Evolutionary conservation across 2,888 invertebrate species (phyloP).

Genomic region (Synergus gifuensis): DNA sequence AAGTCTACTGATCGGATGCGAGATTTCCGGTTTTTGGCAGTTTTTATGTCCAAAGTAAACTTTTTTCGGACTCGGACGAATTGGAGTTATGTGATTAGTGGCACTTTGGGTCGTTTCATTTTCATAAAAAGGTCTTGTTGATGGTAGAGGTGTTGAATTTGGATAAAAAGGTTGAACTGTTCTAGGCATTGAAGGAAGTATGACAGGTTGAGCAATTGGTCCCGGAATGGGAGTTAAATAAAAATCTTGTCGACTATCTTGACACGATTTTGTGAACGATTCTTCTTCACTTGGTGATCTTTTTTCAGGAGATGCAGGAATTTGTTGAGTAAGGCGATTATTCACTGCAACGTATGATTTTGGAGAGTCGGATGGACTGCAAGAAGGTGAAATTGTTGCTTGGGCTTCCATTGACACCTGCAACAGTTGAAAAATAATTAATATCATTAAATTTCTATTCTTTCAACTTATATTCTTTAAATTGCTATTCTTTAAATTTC

Average conservation of each 20-base stretch:
- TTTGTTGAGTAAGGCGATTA: slow-evolving; percentile 22
- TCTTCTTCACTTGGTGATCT: slow-evolving; percentile 18
- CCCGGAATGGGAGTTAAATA: slow-evolving; percentile 19
- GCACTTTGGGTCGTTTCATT: slow-evolving; percentile 34
- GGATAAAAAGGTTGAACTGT: slow-evolving; percentile 3
- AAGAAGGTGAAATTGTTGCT: slow-evolving; percentile 8
- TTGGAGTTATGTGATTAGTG: slow-evolving; percentile 45
- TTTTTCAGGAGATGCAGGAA: slow-evolving; percentile 28
- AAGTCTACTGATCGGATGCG: slow-evolving; percentile 70
- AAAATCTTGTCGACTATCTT: slow-evolving; percentile 33
- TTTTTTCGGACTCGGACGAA: slow-evolving; percentile 47
- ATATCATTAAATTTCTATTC: background rate
- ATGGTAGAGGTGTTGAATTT: background rate
- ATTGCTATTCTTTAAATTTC: background rate
- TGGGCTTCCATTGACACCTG: slow-evolving; percentile 25
- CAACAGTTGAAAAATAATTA: slow-evolving; percentile 24
- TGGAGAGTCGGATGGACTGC: slow-evolving; percentile 25
- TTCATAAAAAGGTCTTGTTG: slow-evolving; percentile 4
- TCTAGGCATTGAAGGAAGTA: slow-evolving; percentile 20
- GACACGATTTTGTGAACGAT: background rate
- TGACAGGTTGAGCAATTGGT: slow-evolving; percentile 34
- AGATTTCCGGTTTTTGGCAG: slow-evolving; percentile 61
- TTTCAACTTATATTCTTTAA: background rate
- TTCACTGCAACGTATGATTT: slow-evolving; percentile 6
- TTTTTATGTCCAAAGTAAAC: slow-evolving; percentile 15